Base-by-base conservation (phyloP, 2,888 invertebrate genomes). In the Synergus japonicus region DNA sequence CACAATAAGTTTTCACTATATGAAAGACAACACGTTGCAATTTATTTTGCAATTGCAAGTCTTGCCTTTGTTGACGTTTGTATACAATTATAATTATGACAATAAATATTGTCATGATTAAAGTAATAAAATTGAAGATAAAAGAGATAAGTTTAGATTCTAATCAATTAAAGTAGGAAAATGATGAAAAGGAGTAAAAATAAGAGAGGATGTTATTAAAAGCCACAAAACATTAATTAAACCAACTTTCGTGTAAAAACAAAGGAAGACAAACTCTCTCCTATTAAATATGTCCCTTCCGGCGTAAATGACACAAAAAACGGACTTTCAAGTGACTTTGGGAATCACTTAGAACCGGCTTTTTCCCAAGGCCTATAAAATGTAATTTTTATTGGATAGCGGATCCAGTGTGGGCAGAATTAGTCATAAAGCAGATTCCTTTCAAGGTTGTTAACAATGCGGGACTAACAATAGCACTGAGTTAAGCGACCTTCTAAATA, bases 361-460 rank as follows among this genome's bases (percentile, higher is more conserved):
- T 69, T 44, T 69, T 49, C 49, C 49, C 49, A 49, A 29, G 29
- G 46, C 7, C n/a, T 8, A 67, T 69, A 49, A 69, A 49, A 15
- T 69, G 3, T 67, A 4, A n/a, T 69, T 54, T 29, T 69, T 69
- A 69, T 69, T 46, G 49, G 49, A 69, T 49, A 49, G 13, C 22
- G 29, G 15, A 69, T 22, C 18, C 12, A 44, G 22, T 18, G 69
- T 69, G 69, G 69, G 69, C 15, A 69, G 69, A 37, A 15, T 69
- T 12, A 69, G 69, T 49, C 69, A 49, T 46, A 69, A 69, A 69
- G 46, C 9, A 49, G 69, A 49, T 49, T 49, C 54, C 29, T 49
- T 54, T 15, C 69, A 69, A 69, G 69, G 69, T 29, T 37, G 15
- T 49, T 69, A 3, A 69, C 29, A 29, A 29, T 37, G 49, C 8